Base-by-base conservation (phyloP, 2,888 invertebrate genomes). In the Diarsia rubi region DNA sequence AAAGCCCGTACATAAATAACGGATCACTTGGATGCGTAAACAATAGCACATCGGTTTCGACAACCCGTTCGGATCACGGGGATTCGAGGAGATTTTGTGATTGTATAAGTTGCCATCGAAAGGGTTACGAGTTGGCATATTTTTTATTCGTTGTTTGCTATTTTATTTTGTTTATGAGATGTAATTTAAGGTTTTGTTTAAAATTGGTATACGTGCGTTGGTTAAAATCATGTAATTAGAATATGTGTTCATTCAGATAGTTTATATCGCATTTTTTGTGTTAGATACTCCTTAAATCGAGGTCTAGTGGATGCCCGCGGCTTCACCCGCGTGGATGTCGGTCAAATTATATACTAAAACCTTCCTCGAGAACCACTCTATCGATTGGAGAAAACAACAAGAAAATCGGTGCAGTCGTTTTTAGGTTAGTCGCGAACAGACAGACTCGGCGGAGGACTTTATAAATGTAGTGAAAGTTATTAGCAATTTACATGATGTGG, bases 1-100 rank as follows among this genome's bases (percentile, higher is more conserved):
- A 91, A 86, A 94, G 93, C 93, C 93, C 91, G 71, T 83, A 94
- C 94, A 95, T 95, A 96, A 96, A 96, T 95, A 96, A 93, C 92
- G 92, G 95, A 95, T 95, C 94, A 93, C 92, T 91, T 91, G 92
- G 93, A 93, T 90, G 90, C 92, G 94, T 93, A 95, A 96, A 96
- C 96, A 96, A 96, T 96, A 92, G 93, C 88, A 88, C 88, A 87
- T 86, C 83, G 85, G 84, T 79, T 83, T 86, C 89, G 87, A 91
- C 93, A 94, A 94, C 90, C 92, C 92, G 93, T 91, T 90, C 91
- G 90, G 93, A 92, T 93, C 89, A 83, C 64, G 83, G 75, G 84
- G 86, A 82, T 82, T 66, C 63, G 63, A 57, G 37, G 31, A 70
- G 76, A 82, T 79, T 70, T 78, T 47, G 70, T 71, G 82, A 67